Percentiles rank a stretch among this genome's conserved stretches.
phyloP scores from a whole-genome alignment of 2,797 vertebrate species.

The Ambastaia sidthimunki region DNA sequence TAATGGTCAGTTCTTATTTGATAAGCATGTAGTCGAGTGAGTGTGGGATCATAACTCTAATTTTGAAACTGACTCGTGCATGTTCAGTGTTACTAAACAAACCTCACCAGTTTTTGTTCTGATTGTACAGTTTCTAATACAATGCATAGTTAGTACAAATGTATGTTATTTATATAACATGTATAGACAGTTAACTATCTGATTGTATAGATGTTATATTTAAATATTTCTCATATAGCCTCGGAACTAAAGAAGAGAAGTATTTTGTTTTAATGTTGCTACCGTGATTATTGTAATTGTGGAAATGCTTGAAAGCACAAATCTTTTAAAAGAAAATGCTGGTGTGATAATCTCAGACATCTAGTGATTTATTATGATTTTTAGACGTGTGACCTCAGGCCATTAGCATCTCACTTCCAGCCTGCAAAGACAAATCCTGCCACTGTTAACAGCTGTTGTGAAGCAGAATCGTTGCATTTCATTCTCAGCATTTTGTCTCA shows the following conservation, averaged over 20 bases:
- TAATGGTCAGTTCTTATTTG: background rate
- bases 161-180: conserved; percentile 70
- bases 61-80: conserved; percentile 15
- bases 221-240: conserved; percentile 15
- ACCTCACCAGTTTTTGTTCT: conserved; percentile 2
- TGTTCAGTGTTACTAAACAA: conserved; percentile 23
- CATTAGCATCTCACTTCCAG: background rate
- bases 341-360: conserved; percentile 2
- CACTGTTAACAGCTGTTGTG: background rate
- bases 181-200: conserved; percentile 64
- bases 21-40: background rate
- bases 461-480: background rate
- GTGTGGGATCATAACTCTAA: background rate
- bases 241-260: background rate
- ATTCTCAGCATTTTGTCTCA: background rate
- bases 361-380: conserved; percentile 4
- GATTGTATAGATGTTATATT: conserved; percentile 32
- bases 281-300: background rate
- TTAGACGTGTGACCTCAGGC: conserved; percentile 6
- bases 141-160: conserved; percentile 60
- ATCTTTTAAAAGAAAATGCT: conserved; percentile 9
- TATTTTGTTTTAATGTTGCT: background rate
- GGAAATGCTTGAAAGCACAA: background rate
- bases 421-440: background rate
- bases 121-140: conserved; percentile 34